Evolutionary conservation across 2,888 invertebrate species (phyloP), one percentile per base, ranked within the genome.

Genomic region (Chirona hameri): DNA sequence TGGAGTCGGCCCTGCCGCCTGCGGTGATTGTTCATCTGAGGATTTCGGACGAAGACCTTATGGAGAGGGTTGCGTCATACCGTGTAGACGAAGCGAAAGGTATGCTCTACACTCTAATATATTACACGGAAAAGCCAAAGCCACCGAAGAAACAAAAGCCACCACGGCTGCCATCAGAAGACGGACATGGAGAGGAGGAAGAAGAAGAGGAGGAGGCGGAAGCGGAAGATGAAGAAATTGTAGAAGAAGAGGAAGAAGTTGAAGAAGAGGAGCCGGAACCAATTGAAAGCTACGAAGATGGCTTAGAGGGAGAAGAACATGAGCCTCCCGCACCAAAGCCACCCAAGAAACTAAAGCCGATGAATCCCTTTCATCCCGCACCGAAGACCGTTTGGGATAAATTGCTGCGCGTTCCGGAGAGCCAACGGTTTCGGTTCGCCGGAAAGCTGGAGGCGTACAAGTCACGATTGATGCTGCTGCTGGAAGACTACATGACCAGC

Each of bases 81-180:
- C 76, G 76, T 1, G 4, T 76, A 0, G 76, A 76, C 10, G 76
- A 39, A 18, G 39, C 29, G 7, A 76, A 76, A 15, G 76, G 76
- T 9, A 18, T 31, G 39, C 21, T 76, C 0, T 76, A 76, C 21
- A 76, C 21, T 24, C 1, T 10, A 12, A 15, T 76, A 21, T 39
- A 79, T 18, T 57, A 82, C 39, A 82, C 52, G 9, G 29, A 76
- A 52, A 82, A 69, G 21, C 48, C 72, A 18, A 76, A 72, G 21
- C 72, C 48, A 10, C 69, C 39, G 0, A 82, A 48, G 5, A 81
- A 72, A 52, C 29, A n/a, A 24, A 81, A 65, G 27, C 39, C 27
- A 24, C 76, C 24, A 21, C 27, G 57, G 27, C 5, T 12, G 9
- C n/a, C 57, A 18, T 0, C 10, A 12, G 57, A 27, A 7, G 79